Base-by-base conservation (phyloP, 2,888 invertebrate genomes). In the Chelonus formosanus region DNA sequence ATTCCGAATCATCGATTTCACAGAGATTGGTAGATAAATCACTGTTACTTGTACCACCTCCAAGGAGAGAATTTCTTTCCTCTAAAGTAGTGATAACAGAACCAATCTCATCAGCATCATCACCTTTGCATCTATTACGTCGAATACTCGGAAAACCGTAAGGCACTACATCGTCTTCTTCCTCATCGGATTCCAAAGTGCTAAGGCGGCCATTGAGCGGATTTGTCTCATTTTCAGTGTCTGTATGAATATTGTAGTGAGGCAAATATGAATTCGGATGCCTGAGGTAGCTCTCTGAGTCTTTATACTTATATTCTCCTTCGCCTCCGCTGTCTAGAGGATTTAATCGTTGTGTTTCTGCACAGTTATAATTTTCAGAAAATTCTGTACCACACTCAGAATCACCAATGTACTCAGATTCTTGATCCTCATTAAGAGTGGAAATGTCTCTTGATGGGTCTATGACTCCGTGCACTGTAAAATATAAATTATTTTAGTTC, bases 1-100 rank as follows among this genome's bases (percentile, higher is more conserved):
- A 90, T 82, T 94, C 94, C 54, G 93, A 92, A 85, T 94, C 94
- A 85, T 96, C 96, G 79, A 97, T 95, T 87, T 96, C 96, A 87
- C 96, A 96, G 71, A 96, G 88, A 83, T 92, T 91, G 61, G 93
- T 91, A 61, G 96, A 96, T 75, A 95, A 87, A 85, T 95, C 94
- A 85, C 96, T 95, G 84, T 91, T 91, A 76, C 95, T 95, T 8
- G 87, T 88, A 56, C 86, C 87, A 70, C 89, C 90, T 71, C 90
- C 92, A 73, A 92, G 87, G 75, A 93, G 86, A 54, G 93, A 92
- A 85, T 92, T 90, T 71, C 91, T 87, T 84, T 92, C 93, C 81
- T 90, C 92, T 10, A 91, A 86, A 81, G 90, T 89, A 43, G 90
- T 90, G 77, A 91, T 89, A 72, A 91, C 90, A 75, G 90, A 90